phyloP scores from a whole-genome alignment of 2,797 vertebrate genomes.

The Aeoliscus strigatus region DNA sequence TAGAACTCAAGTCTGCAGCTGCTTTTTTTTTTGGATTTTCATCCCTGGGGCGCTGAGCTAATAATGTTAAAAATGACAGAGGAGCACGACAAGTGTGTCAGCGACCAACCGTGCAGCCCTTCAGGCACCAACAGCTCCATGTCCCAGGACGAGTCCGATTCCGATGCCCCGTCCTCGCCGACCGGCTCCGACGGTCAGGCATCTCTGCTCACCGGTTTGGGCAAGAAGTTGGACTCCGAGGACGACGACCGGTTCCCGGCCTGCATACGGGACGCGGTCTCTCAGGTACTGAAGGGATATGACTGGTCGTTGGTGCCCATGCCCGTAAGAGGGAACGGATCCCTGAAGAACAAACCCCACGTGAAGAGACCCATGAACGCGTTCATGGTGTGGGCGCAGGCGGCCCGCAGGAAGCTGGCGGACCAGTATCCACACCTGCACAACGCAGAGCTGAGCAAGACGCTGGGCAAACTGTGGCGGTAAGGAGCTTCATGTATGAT shows the following conservation, averaged over 20 bases:
- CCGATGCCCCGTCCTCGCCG: conserved; percentile 87
- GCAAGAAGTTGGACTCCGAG: conserved; percentile 78
- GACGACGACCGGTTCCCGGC: conserved; percentile 94
- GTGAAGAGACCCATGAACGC: conserved; percentile 93
- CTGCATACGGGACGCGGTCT: conserved; percentile 94
- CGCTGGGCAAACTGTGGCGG: conserved; percentile 93
- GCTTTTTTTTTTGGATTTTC: conserved; percentile 28
- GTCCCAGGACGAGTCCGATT: conserved; percentile 92
- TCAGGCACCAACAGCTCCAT: conserved; percentile 85
- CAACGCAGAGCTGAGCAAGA: conserved; percentile 96
- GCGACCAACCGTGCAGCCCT: conserved; percentile 87
- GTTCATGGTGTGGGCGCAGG: conserved; percentile 95
- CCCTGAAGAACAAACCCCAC: conserved; percentile 90
- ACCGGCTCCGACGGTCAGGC: conserved; percentile 74
- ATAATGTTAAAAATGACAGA: conserved; percentile 90
- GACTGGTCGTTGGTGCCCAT: conserved; percentile 97
- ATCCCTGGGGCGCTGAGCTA: conserved; percentile 7
- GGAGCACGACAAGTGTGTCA: conserved; percentile 79
- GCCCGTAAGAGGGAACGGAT: conserved; percentile 86
- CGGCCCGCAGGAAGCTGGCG: conserved; percentile 87
- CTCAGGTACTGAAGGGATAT: conserved; percentile 96
- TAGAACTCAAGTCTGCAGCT: conserved; percentile 4
- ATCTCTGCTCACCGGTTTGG: conserved; percentile 61
- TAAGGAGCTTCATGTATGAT: conserved; percentile 51
- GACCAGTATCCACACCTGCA: conserved; percentile 95